Evolutionary conservation across 2,888 invertebrate genomes (phyloP).

Genomic region (Epistrophella euchroma): DNA sequence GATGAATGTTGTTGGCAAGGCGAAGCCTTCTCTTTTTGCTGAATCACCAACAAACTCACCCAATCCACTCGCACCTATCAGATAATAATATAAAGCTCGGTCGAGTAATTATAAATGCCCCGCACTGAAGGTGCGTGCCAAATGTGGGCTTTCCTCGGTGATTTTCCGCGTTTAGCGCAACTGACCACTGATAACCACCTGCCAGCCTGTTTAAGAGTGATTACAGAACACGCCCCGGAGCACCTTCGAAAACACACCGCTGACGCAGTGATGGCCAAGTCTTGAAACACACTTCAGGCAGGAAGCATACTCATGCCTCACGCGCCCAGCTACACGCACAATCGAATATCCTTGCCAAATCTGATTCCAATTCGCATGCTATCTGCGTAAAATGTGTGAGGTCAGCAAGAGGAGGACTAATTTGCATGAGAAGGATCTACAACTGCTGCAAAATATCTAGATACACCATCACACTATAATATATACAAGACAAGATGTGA

Average conservation of each 20-base stretch:
- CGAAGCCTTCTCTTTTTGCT: conserved; percentile 51
- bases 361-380: conserved; percentile 9
- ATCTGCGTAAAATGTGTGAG: conserved; percentile 15
- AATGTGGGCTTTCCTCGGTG: conserved; percentile 69
- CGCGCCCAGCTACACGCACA: conserved; percentile 60
- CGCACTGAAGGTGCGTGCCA: conserved; percentile 67
- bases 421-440: conserved; percentile 53
- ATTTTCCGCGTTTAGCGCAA: conserved; percentile 74
- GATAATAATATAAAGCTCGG: conserved; percentile 57
- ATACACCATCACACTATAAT: neutral
- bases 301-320: conserved; percentile 54
- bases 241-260: conserved; percentile 24
- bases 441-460: neutral
- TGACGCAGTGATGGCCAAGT: neutral
- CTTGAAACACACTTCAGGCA: conserved; percentile 26
- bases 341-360: conserved; percentile 50
- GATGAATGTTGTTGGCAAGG: conserved; percentile 52
- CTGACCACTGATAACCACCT: conserved; percentile 72
- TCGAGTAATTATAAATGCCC: conserved; percentile 72
- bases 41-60: conserved; percentile 54
- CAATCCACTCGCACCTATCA: conserved; percentile 5
- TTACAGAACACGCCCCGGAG: conserved; percentile 60
- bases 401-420: conserved; percentile 55
- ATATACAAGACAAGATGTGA: conserved; percentile 64
- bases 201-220: conserved; percentile 67